Conservation (phyloP, 2,888 invertebrate genomes). For the Acleris emargana region DNA sequence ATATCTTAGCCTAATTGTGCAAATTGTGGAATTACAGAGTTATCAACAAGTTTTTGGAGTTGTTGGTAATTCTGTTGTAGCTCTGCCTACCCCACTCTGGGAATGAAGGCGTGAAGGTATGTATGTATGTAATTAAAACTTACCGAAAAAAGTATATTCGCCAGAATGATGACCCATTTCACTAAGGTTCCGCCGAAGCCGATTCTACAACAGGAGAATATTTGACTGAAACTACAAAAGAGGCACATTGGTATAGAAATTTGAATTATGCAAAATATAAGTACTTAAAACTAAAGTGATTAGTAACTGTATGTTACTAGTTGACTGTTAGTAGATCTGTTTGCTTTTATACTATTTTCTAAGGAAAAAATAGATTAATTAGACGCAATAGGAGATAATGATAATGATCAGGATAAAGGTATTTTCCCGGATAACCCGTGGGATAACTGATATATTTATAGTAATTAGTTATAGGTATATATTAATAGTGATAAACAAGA, state of each 20-base stretch:
- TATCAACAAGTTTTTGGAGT: too few species aligned
- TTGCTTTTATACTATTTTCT: conserved; percentile 3
- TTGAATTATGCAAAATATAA: neutral
- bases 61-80: too few species aligned
- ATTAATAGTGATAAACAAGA: too few species aligned
- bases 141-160: neutral
- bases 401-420: neutral
- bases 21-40: too few species aligned
- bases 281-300: neutral
- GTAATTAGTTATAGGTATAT: too few species aligned
- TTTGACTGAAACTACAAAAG: neutral
- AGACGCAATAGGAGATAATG: neutral
- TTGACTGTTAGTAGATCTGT: neutral
- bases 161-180: conserved; percentile 9
- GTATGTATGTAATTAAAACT: neutral
- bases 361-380: neutral
- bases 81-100: too few species aligned
- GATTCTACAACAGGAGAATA: neutral
- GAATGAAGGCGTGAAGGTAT: too few species aligned
- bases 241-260: neutral
- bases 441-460: too few species aligned
- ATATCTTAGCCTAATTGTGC: too few species aligned
- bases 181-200: neutral
- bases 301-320: conserved; percentile 10
- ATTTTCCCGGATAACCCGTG: neutral